A percentile compares a stretch with the other conserved stretches of the same genome.
phyloP scores from a whole-genome alignment of 2,888 invertebrate species.

The Eurytoma californica region DNA sequence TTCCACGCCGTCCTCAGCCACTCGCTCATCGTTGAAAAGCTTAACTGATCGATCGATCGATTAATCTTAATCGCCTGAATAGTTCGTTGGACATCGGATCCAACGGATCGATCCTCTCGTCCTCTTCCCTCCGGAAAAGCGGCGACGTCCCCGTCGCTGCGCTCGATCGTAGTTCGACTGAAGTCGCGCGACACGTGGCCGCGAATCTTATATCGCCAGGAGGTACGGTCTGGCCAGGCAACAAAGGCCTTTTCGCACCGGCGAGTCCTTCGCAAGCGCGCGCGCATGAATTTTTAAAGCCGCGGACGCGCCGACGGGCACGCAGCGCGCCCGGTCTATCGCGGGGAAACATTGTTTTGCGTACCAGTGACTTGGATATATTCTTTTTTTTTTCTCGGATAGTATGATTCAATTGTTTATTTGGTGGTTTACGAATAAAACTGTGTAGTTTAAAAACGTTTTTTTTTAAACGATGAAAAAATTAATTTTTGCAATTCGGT shows the following conservation, averaged over 20 bases:
- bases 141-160: neutral
- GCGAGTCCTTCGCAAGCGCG: neutral
- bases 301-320: neutral
- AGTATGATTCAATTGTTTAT: neutral
- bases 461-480: no score
- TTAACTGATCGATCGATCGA: no score
- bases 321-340: neutral
- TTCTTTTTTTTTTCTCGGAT: neutral
- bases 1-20: constrained; percentile 33
- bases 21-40: constrained; percentile 18
- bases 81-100: neutral
- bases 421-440: no score
- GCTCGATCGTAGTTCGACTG: neutral
- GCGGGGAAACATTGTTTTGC: neutral
- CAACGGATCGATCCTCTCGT: neutral
- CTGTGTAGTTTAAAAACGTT: no score
- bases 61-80: neutral
- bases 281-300: constrained; percentile 4
- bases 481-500: no score
- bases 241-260: constrained; percentile 11
- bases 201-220: constrained; percentile 11
- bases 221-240: neutral
- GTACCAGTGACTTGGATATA: no score
- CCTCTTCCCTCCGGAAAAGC: neutral
- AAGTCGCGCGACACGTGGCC: constrained; percentile 6